Percentiles rank a stretch among this genome's conserved stretches.
These are phyloP conservation scores for Nicator chloris DNA, from an alignment of 2,113 vertebrate genomes.

Conservation along the genomic window DNA sequence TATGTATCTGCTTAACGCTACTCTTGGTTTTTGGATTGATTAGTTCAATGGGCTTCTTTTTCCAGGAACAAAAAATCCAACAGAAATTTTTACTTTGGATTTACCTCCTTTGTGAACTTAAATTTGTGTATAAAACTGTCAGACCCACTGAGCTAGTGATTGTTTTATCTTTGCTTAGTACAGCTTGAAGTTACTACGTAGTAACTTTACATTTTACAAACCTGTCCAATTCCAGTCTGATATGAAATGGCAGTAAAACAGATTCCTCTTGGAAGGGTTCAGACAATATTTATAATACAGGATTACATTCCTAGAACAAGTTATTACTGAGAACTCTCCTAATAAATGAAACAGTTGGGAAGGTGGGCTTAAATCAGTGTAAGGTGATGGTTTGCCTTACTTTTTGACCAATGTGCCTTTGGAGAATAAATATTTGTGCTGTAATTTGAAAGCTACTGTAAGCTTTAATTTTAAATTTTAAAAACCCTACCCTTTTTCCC, in stretches of 20 bases:
- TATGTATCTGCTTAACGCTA: background rate
- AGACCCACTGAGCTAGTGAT: background rate
- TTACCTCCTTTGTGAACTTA: background rate
- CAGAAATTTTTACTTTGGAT: background rate
- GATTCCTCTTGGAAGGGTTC: background rate
- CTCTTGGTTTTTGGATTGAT: background rate
- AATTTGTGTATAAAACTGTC: background rate
- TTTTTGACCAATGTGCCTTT: slow-evolving; percentile 1
- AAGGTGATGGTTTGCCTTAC: background rate
- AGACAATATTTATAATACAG: background rate
- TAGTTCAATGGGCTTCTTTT: background rate
- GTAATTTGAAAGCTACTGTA: slow-evolving; percentile 22
- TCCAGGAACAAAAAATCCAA: background rate
- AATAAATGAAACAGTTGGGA: background rate
- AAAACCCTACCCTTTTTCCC: background rate
- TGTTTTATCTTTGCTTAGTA: background rate
- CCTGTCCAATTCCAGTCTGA: background rate
- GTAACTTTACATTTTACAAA: background rate
- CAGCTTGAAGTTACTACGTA: background rate
- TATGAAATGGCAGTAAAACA: background rate
- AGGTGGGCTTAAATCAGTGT: background rate
- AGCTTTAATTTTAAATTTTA: slow-evolving; percentile 35
- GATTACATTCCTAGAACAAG: background rate
- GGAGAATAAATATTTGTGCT: background rate
- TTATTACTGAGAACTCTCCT: background rate